A percentile compares a stretch with the other conserved stretches of the same genome.
phyloP scores from a whole-genome alignment of 2,113 vertebrate genomes.

The Anarhynchus alexandrinus region DNA sequence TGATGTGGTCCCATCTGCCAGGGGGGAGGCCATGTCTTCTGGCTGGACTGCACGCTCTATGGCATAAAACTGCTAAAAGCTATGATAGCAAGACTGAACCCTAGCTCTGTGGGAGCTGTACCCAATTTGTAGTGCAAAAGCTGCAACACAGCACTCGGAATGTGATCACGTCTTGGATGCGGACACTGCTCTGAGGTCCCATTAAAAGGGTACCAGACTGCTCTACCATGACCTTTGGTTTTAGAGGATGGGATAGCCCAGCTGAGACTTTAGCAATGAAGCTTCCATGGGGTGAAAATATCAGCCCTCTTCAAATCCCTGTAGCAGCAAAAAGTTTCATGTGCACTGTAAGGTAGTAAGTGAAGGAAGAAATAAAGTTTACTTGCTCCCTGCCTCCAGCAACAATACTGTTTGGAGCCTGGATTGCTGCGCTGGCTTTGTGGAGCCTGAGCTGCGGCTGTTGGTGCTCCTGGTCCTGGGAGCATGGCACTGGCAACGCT shows the following conservation, averaged over 20 bases:
- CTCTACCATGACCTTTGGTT: background rate
- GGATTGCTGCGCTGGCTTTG: background rate
- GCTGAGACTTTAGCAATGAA: background rate
- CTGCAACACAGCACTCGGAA: background rate
- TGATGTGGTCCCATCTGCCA: background rate
- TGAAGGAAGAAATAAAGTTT: background rate
- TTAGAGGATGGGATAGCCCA: background rate
- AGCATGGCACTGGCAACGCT: background rate
- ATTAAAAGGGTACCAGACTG: background rate
- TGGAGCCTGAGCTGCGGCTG: background rate
- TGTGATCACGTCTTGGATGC: accelerated
- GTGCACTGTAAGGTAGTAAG: background rate
- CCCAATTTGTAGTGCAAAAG: background rate
- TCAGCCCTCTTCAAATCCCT: background rate
- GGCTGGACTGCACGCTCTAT: background rate
- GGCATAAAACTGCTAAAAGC: background rate
- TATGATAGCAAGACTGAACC: background rate
- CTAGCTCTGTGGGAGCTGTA: background rate
- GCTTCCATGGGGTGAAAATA: background rate
- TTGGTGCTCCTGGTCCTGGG: background rate
- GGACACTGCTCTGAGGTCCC: background rate
- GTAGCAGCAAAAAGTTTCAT: background rate
- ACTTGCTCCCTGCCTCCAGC: background rate
- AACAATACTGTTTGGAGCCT: background rate
- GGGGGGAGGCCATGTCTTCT: background rate